phyloP scores from a whole-genome alignment of 2,113 vertebrate species.

The Rousettus leschenaultii region DNA sequence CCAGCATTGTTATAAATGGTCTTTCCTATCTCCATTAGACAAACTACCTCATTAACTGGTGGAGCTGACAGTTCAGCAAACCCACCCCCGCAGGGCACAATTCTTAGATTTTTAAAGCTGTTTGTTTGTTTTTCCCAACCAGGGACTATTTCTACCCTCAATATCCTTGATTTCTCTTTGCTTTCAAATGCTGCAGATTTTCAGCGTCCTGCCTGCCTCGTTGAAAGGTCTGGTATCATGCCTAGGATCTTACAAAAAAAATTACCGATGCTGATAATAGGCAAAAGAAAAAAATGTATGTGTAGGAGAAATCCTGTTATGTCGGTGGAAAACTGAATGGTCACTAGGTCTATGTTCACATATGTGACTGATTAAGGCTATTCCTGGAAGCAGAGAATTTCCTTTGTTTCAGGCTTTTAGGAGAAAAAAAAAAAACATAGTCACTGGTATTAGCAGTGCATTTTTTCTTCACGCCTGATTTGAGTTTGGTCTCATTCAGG shows the following conservation, averaged over 20 bases:
- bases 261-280: slow-evolving; percentile 9
- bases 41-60: slow-evolving; percentile 69
- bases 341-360: slow-evolving; percentile 38
- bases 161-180: slow-evolving; percentile 37
- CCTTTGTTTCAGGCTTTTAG: slow-evolving; percentile 67
- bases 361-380: slow-evolving; percentile 64
- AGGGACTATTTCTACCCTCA: slow-evolving; percentile 40
- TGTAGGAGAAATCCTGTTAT: slow-evolving; percentile 18
- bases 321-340: slow-evolving; percentile 29
- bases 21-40: slow-evolving; percentile 65
- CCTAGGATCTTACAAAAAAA: background rate
- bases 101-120: slow-evolving; percentile 69
- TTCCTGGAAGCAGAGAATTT: slow-evolving; percentile 61
- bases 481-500: background rate
- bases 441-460: background rate
- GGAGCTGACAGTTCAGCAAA: slow-evolving; percentile 68
- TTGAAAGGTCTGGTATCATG: slow-evolving; percentile 24
- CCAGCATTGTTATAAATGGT: slow-evolving; percentile 56
- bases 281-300: slow-evolving; percentile 18
- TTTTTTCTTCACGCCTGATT: slow-evolving; percentile 22
- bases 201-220: background rate
- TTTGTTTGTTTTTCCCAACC: slow-evolving; percentile 50
- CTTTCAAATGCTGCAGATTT: slow-evolving; percentile 40
- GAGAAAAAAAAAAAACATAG: slow-evolving; percentile 17
- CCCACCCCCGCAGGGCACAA: slow-evolving; percentile 52